Evolutionary conservation across 2,113 vertebrate species (phyloP), one percentile per base, ranked within the genome.

Genomic region (Ascaphus truei): DNA sequence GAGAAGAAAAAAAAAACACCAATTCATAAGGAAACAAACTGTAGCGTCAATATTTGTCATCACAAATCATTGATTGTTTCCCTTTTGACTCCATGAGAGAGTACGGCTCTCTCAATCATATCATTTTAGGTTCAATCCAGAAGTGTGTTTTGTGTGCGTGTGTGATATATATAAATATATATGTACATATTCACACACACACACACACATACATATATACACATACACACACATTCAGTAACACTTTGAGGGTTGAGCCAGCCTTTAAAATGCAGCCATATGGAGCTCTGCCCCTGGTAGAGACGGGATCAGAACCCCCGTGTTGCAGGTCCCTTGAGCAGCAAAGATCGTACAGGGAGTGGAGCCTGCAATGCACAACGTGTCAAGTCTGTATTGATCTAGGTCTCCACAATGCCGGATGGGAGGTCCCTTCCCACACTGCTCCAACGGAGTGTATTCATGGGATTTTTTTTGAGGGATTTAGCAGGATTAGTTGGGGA

Each of bases 1-100:
- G 56, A 60, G 31, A 29, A 12, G 47, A 31, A 27, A 52, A 1
- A 10, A 36, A 30, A 22, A 59, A 10, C n/a, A 39, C 39, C 11
- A n/a, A n/a, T 30, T n/a, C n/a, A n/a, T n/a, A n/a, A n/a, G n/a
- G n/a, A n/a, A n/a, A n/a, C n/a, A n/a, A 30, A 50, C 43, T 39
- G 9, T 8, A 39, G n/a, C 67, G 39, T 41, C 48, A 58, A 20
- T 27, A n/a, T 15, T 31, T 12, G 31, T 43, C 5, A 33, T 34
- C n/a, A n/a, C 13, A 34, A 31, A n/a, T 22, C 26, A 30, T 23
- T 22, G 29, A 27, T 5, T 29, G 5, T 4, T 39, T 60, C 56
- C 67, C 27, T 68, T 58, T 68, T 68, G 65, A 58, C 56, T 30
- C 60, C 20, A 58, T 59, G 45, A 59, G 39, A 57, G 36, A 60